Base-by-base conservation (phyloP, 2,113 vertebrate species). In the Cyphotilapia sp. region DNA sequence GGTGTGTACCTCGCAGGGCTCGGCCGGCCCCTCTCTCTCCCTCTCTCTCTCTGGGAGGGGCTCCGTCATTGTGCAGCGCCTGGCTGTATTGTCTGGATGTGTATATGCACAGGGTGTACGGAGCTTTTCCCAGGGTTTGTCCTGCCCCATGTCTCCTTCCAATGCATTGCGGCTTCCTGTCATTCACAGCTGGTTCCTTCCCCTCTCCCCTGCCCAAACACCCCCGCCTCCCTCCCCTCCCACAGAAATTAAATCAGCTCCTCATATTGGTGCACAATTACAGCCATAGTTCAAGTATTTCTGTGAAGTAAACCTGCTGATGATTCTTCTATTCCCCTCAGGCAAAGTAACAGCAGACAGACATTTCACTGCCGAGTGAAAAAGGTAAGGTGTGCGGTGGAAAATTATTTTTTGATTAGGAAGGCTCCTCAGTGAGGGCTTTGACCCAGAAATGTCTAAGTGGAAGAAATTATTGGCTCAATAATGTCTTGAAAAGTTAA, bases 161-260 rank as follows among this genome's bases (percentile, higher is more conserved):
- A 93, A 89, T 13, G 86, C 92, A 89, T 76, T 92, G 74, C 81
- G 90, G 57, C 92, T 97, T 97, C 96, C 96, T 97, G 96, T 93
- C 92, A 96, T 96, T 97, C 96, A 96, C 81, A 85, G 74, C 82
- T 54, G 91, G 91, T 97, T 97, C 96, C 97, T 96, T 96, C 96
- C 96, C 94, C 89, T 24, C 96, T 96, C 96, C 96, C 93, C 88
- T 24, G 14, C 86, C 89, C 87, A 93, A 93, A 93, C 90, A 49
- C 42, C 82, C 29, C 11, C 12, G 1, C 22, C 69, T 42, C 22
- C 38, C 13, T 7, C 38, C 45, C 29, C 35, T 8, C 31, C 29
- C n/a, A 35, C n/a, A 88, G 24, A 59, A 61, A 85, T 81, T 13
- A 84, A 89, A 83, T 85, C 85, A 57, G 8, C 42, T 82, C 40